These are phyloP conservation scores for Daubentonia madagascariensis DNA, from an alignment of 2,113 vertebrate species.

Conservation along the genomic window DNA sequence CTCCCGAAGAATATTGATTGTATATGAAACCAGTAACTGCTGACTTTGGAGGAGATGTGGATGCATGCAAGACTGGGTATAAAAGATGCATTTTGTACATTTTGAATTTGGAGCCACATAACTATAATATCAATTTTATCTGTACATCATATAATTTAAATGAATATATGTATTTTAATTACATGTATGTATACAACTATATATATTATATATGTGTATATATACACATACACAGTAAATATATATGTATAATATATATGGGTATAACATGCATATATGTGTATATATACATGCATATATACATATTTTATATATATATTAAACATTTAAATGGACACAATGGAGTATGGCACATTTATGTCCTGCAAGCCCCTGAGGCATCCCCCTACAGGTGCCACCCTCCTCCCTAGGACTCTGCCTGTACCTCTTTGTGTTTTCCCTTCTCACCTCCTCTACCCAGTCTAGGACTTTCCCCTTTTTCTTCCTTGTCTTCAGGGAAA, in stretches of 20 bases:
- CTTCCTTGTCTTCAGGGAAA: background rate
- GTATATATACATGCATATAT: background rate
- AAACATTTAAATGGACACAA: background rate
- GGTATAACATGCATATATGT: background rate
- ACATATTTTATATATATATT: no score
- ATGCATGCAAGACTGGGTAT: background rate
- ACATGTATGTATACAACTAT: background rate
- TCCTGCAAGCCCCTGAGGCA: background rate
- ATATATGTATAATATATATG: background rate
- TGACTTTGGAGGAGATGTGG: background rate
- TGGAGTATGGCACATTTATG: background rate
- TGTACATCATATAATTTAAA: background rate
- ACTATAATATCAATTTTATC: background rate
- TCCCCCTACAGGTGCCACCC: background rate
- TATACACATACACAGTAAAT: background rate
- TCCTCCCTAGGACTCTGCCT: background rate
- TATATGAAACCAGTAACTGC: background rate
- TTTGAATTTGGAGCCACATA: background rate
- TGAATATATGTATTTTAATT: background rate
- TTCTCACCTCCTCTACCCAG: background rate
- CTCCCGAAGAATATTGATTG: background rate
- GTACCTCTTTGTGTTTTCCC: background rate
- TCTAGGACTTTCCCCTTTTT: background rate
- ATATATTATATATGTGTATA: background rate
- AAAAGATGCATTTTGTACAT: background rate